phyloP scores from a whole-genome alignment of 2,888 invertebrate genomes.

The Melanotus villosus region DNA sequence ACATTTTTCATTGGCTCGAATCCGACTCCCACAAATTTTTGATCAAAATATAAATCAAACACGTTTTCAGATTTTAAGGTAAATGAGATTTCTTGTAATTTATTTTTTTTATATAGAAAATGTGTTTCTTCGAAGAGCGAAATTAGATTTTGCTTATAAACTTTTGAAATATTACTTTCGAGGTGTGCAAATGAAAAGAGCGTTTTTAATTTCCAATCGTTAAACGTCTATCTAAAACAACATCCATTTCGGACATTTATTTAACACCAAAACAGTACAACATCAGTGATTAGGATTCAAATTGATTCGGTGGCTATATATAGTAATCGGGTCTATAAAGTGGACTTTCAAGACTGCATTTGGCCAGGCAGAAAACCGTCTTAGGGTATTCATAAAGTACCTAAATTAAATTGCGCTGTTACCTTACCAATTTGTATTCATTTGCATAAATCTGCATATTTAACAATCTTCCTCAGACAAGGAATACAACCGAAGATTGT shows the following conservation, averaged over 20 bases:
- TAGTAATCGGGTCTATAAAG: not conserved
- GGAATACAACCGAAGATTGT: slow-evolving; percentile 37
- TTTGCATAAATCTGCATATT: slow-evolving; percentile 47
- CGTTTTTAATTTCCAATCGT: not conserved
- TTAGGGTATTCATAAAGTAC: slow-evolving; percentile 43
- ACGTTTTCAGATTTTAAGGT: slow-evolving; percentile 28
- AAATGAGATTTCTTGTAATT: slow-evolving; percentile 31
- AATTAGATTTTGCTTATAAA: slow-evolving; percentile 24
- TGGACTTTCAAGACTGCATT: slow-evolving; percentile 25
- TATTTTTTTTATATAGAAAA: slow-evolving; percentile 29
- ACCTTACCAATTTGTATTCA: slow-evolving; percentile 48
- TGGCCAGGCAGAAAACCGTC: slow-evolving; percentile 39
- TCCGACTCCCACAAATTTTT: slow-evolving; percentile 16
- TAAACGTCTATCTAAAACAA: not conserved
- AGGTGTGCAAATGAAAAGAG: slow-evolving; percentile 8
- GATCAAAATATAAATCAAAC: slow-evolving; percentile 30
- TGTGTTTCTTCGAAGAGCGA: slow-evolving; percentile 9
- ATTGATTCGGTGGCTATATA: not conserved
- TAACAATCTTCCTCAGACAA: slow-evolving; percentile 38
- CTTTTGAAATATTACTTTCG: slow-evolving; percentile 14
- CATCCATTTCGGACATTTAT: not conserved
- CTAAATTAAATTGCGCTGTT: slow-evolving; percentile 46
- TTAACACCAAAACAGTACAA: not conserved
- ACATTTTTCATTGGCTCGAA: slow-evolving; percentile 16
- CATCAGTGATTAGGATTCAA: not conserved